Evolutionary conservation across 2,888 invertebrate genomes (phyloP).

Genomic region (Ectemnius continuus): DNA sequence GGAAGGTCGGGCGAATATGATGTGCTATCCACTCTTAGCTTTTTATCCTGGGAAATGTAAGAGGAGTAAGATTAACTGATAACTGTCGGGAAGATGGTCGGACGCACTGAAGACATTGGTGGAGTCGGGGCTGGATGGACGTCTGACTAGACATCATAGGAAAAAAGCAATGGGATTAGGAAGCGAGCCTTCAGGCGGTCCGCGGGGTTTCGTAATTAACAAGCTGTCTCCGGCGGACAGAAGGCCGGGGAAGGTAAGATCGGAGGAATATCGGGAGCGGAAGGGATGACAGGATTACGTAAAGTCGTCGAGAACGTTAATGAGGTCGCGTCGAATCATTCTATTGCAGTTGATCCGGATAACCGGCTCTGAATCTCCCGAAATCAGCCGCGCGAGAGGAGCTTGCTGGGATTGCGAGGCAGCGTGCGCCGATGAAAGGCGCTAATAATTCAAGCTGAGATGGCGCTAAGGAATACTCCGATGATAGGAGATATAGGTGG

Average conservation of each 20-base stretch:
- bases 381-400: not conserved
- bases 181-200: not conserved
- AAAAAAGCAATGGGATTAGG: too few species aligned
- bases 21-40: too few species aligned
- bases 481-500: not conserved
- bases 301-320: slow-evolving; percentile 26
- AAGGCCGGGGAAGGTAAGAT: slow-evolving; percentile 6
- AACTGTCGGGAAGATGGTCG: too few species aligned
- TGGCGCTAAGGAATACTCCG: not conserved
- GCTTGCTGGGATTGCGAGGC: not conserved
- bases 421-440: not conserved
- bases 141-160: not conserved
- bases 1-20: too few species aligned
- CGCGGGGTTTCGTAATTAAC: slow-evolving; percentile 32
- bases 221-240: slow-evolving; percentile 32
- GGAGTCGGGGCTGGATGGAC: not conserved
- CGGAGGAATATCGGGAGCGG: slow-evolving; percentile 7
- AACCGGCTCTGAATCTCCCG: not conserved
- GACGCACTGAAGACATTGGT: too few species aligned
- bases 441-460: slow-evolving; percentile 2
- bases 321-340: slow-evolving; percentile 2
- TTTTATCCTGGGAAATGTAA: too few species aligned
- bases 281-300: slow-evolving; percentile 20
- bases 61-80: too few species aligned
- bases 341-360: not conserved